Conservation (phyloP, 1,140 invertebrate genomes). For the Pinna nobilis region DNA sequence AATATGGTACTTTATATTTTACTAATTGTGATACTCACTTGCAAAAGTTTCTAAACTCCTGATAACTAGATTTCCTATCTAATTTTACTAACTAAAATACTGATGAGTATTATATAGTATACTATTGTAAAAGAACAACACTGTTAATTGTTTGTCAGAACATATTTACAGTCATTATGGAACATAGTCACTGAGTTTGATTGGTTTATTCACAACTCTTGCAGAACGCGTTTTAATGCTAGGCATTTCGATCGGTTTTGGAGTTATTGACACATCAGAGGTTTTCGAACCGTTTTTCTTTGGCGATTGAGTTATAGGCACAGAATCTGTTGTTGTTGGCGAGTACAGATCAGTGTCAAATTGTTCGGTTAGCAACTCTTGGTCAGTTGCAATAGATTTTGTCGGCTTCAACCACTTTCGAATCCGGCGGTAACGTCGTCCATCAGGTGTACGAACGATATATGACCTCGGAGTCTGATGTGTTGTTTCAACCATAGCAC, state of each 20-base stretch:
- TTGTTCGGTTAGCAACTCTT: not conserved
- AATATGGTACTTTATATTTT: too few species aligned
- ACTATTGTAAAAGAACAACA: too few species aligned
- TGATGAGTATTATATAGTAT: too few species aligned
- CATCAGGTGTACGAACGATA: conserved; percentile 14
- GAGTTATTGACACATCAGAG: not conserved
- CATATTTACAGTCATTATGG: too few species aligned
- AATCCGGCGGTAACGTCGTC: conserved; percentile 11
- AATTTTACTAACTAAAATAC: too few species aligned
- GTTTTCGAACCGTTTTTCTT: not conserved
- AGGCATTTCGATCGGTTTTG: not conserved
- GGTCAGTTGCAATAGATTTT: not conserved
- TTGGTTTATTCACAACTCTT: not conserved
- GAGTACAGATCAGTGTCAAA: too few species aligned
- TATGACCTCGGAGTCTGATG: conserved; percentile 22
- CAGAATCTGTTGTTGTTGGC: too few species aligned
- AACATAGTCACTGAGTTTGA: not conserved
- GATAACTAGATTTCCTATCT: too few species aligned
- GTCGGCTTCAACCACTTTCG: conserved; percentile 11
- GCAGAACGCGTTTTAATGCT: not conserved
- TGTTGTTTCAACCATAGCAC: not conserved
- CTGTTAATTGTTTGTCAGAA: too few species aligned
- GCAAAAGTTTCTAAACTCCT: too few species aligned
- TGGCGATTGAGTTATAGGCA: too few species aligned
- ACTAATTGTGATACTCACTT: too few species aligned